A percentile compares a stretch with the other conserved stretches of the same genome.
Conservation (phyloP, 2,888 invertebrate species). For the Mesodorylaimus sp. region DNA sequence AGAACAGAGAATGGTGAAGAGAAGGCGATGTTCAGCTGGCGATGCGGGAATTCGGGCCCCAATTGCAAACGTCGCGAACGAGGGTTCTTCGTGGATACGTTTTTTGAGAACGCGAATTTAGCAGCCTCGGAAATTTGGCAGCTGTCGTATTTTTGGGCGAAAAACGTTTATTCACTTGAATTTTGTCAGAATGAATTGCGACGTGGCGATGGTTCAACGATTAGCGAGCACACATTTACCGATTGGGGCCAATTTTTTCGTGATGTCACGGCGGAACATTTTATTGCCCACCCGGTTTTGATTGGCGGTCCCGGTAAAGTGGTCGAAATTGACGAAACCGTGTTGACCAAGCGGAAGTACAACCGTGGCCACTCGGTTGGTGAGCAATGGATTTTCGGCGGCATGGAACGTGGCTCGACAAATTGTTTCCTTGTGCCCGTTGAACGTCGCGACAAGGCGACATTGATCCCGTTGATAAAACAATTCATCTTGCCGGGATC, state of each 20-base stretch:
- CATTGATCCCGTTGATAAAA: slow-evolving; percentile 13
- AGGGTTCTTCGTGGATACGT: too few species aligned
- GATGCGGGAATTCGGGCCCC: too few species aligned
- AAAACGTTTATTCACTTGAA: too few species aligned
- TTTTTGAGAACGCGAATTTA: too few species aligned
- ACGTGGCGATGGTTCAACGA: too few species aligned
- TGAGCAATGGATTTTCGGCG: slow-evolving; percentile 18
- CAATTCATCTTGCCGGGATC: slow-evolving; percentile 15
- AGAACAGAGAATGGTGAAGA: too few species aligned
- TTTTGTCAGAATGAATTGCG: too few species aligned
- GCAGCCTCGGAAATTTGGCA: too few species aligned
- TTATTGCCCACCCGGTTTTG: background rate
- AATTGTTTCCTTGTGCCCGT: slow-evolving; percentile 13
- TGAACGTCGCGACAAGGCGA: slow-evolving; percentile 10
- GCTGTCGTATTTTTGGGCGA: too few species aligned
- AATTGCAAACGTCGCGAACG: too few species aligned
- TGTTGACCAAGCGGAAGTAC: slow-evolving; percentile 13
- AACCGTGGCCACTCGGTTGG: slow-evolving; percentile 13
- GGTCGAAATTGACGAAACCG: slow-evolving; percentile 14
- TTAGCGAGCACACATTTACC: background rate
- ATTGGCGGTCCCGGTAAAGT: background rate
- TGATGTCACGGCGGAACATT: too few species aligned
- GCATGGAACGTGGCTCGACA: slow-evolving; percentile 13
- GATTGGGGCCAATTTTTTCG: slow-evolving; percentile 2
- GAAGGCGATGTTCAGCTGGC: too few species aligned